Evolutionary conservation across 2,113 vertebrate species (phyloP).

Genomic region (Rhabdomys dilectus): DNA sequence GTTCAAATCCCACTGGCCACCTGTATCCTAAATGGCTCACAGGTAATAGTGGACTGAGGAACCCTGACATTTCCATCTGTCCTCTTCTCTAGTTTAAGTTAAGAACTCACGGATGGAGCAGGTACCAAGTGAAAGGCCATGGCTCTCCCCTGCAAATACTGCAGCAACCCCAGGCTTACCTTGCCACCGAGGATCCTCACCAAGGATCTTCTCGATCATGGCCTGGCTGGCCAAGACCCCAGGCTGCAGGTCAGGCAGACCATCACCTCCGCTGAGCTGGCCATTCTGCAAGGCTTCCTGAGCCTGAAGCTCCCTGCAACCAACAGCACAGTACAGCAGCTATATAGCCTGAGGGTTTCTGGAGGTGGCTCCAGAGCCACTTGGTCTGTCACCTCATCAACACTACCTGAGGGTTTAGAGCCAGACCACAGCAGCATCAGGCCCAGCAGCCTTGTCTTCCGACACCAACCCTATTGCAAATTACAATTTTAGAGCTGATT

Average conservation of each 20-base stretch:
- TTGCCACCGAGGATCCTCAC: constrained; percentile 96
- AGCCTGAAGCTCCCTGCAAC: constrained; percentile 94
- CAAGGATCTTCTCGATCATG: constrained; percentile 95
- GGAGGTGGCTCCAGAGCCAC: background rate
- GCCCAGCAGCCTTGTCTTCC: background rate
- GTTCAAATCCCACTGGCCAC: background rate
- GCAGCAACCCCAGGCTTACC: constrained; percentile 73
- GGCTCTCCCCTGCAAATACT: background rate
- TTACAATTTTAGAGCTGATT: background rate
- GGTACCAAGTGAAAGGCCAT: background rate
- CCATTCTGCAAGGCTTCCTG: constrained; percentile 95
- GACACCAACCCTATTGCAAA: background rate
- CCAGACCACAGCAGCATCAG: background rate
- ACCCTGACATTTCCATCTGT: background rate
- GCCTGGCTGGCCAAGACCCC: constrained; percentile 95
- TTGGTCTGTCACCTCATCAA: background rate
- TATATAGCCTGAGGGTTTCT: background rate
- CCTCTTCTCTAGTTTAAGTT: accelerated
- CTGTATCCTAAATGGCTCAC: accelerated
- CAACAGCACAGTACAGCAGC: background rate
- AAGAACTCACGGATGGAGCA: background rate
- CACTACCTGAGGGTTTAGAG: background rate
- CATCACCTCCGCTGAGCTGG: constrained; percentile 90
- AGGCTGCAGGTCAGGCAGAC: constrained; percentile 92
- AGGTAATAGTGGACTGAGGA: accelerated